A percentile compares a stretch with the other conserved stretches of the same genome.
These are phyloP conservation scores for Varroa destructor DNA, from an alignment of 1,140 invertebrate species.

Conservation along the genomic window DNA sequence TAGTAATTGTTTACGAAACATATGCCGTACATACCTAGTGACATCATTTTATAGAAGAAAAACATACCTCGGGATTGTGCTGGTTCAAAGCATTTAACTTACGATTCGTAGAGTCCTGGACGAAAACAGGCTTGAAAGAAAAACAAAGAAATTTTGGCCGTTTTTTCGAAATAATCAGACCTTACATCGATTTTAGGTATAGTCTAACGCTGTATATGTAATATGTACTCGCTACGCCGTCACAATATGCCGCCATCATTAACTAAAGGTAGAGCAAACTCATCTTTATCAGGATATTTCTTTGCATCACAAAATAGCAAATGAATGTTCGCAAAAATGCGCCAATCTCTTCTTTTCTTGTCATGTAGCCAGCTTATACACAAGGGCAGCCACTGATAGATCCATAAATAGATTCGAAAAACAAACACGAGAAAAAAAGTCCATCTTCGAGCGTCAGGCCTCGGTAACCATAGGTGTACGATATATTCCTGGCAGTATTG, in stretches of 20 bases:
- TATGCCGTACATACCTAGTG: too few relatives aligned
- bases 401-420: constrained; percentile 81
- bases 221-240: constrained; percentile 72
- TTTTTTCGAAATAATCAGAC: constrained; percentile 58
- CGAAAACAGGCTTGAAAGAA: constrained; percentile 91
- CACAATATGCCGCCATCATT: constrained; percentile 50
- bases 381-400: constrained; percentile 69
- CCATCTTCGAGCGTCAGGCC: constrained; percentile 68
- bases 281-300: constrained; percentile 87
- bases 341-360: constrained; percentile 71
- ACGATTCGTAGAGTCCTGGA: constrained; percentile 67
- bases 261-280: constrained; percentile 75
- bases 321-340: constrained; percentile 80
- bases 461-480: constrained; percentile 64
- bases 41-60: too few relatives aligned
- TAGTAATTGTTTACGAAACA: constrained; percentile 46
- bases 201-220: constrained; percentile 70
- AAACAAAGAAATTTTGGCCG: constrained; percentile 81
- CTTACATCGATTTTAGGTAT: constrained; percentile 85
- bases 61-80: constrained; percentile 37
- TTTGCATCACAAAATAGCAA: constrained; percentile 87
- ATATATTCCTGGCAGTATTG: constrained; percentile 58
- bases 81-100: constrained; percentile 87
- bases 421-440: constrained; percentile 62
- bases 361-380: constrained; percentile 46